These are phyloP conservation scores for Echiichthys vipera DNA, from an alignment of 2,797 vertebrate genomes.

Conservation along the genomic window DNA sequence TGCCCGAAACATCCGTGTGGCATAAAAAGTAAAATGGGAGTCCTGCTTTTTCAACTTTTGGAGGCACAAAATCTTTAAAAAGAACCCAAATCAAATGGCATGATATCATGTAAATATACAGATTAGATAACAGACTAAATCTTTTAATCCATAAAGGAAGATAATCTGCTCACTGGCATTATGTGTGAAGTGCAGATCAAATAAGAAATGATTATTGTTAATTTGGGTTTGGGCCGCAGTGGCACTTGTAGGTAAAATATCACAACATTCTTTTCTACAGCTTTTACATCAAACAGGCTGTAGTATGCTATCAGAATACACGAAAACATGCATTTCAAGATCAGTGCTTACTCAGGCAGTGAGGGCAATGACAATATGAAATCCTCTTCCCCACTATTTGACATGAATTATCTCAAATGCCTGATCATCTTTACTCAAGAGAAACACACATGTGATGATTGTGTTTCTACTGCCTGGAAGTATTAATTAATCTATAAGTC, in stretches of 20 bases:
- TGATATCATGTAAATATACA: not conserved
- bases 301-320: not conserved
- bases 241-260: not conserved
- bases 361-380: slow-evolving; percentile 18
- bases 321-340: not conserved
- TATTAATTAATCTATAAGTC: not conserved
- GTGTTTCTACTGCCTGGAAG: not conserved
- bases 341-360: not conserved
- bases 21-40: too few relatives aligned
- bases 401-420: not conserved
- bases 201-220: slow-evolving; percentile 3
- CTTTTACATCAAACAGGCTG: slow-evolving; percentile 1
- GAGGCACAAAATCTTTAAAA: not conserved
- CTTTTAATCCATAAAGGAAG: slow-evolving; percentile 29
- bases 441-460: not conserved
- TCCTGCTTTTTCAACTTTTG: too few relatives aligned
- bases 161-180: slow-evolving; percentile 23
- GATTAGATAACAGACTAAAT: too few relatives aligned
- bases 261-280: not conserved
- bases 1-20: too few relatives aligned
- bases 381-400: slow-evolving; percentile 2
- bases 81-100: not conserved
- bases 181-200: slow-evolving; percentile 5
- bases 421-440: slow-evolving; percentile 6
- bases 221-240: not conserved